These are phyloP conservation scores for Bungarus multicinctus DNA, from an alignment of 2,113 vertebrate genomes.

Conservation along the genomic window DNA sequence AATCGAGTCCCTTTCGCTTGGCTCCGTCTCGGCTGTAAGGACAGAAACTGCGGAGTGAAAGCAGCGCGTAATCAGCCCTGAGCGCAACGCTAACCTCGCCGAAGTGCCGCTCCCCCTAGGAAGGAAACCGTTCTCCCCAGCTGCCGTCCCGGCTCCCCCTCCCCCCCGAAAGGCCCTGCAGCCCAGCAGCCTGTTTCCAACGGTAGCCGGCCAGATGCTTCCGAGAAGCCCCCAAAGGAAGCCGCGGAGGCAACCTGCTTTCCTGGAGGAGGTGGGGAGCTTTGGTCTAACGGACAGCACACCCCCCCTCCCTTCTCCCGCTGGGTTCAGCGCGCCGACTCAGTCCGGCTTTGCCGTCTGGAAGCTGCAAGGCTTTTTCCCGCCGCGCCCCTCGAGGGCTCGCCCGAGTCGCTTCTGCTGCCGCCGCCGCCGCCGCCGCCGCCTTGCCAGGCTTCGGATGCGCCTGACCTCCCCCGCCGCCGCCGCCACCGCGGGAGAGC, in stretches of 20 bases:
- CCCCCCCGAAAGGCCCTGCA: no score
- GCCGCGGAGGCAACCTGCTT: not conserved
- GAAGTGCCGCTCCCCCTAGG: not conserved
- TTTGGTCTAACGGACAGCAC: not conserved
- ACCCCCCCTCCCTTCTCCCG: not conserved
- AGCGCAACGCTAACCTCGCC: not conserved
- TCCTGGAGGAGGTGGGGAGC: not conserved
- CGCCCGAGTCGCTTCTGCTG: not conserved
- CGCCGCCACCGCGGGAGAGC: not conserved
- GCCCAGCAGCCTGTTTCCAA: not conserved
- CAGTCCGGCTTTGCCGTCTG: not conserved
- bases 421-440: not conserved
- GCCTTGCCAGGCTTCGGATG: not conserved
- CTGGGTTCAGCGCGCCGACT: not conserved
- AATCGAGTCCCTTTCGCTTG: no score
- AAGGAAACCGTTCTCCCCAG: not conserved
- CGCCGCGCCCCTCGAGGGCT: not conserved
- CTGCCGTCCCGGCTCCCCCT: not conserved
- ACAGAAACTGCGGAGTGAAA: no score
- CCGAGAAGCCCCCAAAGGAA: not conserved
- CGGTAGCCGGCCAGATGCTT: not conserved
- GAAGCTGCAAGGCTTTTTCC: not conserved
- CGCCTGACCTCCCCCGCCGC: not conserved
- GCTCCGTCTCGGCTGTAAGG: not conserved
- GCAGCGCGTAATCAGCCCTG: not conserved